Evolutionary conservation across 2,888 invertebrate species (phyloP), one percentile per base, ranked within the genome.

Genomic region (Acleris cristana): DNA sequence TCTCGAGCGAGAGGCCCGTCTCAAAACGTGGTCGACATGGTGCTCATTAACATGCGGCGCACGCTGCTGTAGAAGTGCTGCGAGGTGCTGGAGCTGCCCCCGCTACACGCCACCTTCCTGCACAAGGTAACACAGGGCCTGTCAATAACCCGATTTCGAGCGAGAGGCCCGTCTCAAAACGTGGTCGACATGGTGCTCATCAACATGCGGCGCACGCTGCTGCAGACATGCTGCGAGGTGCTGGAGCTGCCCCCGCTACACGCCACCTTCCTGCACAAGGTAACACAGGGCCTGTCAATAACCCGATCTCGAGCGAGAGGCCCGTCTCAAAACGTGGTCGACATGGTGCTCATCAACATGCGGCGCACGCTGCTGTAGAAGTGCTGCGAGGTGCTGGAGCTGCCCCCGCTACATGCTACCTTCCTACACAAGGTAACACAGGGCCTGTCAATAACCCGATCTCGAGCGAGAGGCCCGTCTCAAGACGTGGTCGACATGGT

Each of bases 251-350:
- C 91, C 1, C 87, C 91, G 3, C 68, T 93, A 26, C 91, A 92
- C 49, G 91, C 92, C 63, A 92, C 89, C 0, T 93, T 92, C 64
- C 82, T 92, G 82, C 92, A 92, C 66, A 93, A 91, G 88, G 92
- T 92, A 78, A 49, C 10, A 8, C 49, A 44, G 6, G 26, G 26
- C 26, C 26, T 26, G 6, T 26, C 6, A 6, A 26, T 0, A n/a
- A n/a, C n/a, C n/a, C n/a, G n/a, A n/a, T n/a, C n/a, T n/a, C n/a
- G n/a, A n/a, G n/a, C n/a, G n/a, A n/a, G n/a, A n/a, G n/a, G n/a
- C n/a, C n/a, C n/a, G n/a, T n/a, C n/a, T 26, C 26, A 26, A 26
- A 4, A 26, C 26, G 83, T 92, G 2, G 81, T 93, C 16, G 93
- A 93, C 69, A 84, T 92, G 85, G 81, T 92, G 2, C 78, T 93